These are phyloP conservation scores for Latrodectus elegans DNA, from an alignment of 2,888 invertebrate genomes.

Conservation along the genomic window DNA sequence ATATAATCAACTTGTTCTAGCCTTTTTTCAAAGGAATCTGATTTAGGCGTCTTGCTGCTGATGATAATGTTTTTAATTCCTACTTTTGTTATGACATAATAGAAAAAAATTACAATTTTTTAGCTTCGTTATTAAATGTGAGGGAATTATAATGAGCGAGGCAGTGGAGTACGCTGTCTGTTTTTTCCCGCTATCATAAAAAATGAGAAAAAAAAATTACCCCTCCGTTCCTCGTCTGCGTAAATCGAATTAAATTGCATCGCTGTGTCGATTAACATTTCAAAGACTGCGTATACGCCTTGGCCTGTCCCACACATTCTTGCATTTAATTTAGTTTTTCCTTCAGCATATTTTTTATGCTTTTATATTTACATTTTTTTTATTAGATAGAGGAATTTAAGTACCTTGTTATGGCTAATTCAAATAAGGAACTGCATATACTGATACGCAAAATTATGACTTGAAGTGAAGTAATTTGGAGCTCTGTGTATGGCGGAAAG, in stretches of 20 bases:
- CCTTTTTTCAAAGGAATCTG: constrained; percentile 57
- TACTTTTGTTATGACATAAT: constrained; percentile 22
- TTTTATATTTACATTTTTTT: constrained; percentile 17
- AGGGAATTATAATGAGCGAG: constrained; percentile 39
- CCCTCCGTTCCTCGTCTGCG: constrained; percentile 45
- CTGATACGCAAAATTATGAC: constrained; percentile 20
- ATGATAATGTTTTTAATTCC: constrained; percentile 66
- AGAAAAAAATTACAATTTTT: constrained; percentile 17
- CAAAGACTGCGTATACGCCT: constrained; percentile 43
- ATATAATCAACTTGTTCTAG: constrained; percentile 49
- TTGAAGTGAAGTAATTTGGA: constrained; percentile 12
- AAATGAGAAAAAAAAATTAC: constrained; percentile 47
- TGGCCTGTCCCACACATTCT: constrained; percentile 30
- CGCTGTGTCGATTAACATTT: constrained; percentile 65
- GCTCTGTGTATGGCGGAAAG: constrained; percentile 28
- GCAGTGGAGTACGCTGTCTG: constrained; percentile 6
- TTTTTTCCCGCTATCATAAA: constrained; percentile 22
- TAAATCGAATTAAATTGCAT: constrained; percentile 63
- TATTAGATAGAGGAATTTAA: constrained; percentile 32
- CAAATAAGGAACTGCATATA: constrained; percentile 28
- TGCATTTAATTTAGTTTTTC: constrained; percentile 65
- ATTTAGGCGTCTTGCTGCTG: constrained; percentile 31
- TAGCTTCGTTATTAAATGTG: constrained; percentile 6
- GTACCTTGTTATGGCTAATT: constrained; percentile 42
- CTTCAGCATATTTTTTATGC: constrained; percentile 34